Conservation (phyloP, 1,140 invertebrate genomes). For the Metaphire vulgaris region DNA sequence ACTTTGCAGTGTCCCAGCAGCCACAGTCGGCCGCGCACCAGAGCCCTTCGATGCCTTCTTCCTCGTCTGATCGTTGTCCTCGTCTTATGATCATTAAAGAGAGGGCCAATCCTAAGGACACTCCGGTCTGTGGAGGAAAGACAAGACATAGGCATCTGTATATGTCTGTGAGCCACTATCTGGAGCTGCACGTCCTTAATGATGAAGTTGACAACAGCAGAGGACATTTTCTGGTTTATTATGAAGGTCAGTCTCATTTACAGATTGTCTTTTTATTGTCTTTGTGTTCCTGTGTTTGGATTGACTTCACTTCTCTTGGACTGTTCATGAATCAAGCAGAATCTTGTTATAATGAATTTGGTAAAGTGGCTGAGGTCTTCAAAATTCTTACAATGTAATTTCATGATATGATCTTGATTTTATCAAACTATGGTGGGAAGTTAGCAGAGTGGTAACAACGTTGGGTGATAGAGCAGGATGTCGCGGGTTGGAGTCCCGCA, state of each 20-base stretch:
- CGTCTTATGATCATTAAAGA: conserved; percentile 4
- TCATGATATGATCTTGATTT: too few relatives aligned
- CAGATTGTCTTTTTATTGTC: too few relatives aligned
- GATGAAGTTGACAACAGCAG: neutral
- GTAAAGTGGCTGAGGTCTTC: too few relatives aligned
- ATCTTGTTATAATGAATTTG: too few relatives aligned
- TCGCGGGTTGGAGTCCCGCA: too few relatives aligned
- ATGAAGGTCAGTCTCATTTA: conserved; percentile 16
- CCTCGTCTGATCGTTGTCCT: neutral
- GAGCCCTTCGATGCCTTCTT: neutral
- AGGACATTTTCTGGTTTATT: conserved; percentile 14
- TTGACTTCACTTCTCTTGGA: too few relatives aligned
- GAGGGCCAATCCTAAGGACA: conserved; percentile 12
- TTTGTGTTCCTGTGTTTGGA: too few relatives aligned
- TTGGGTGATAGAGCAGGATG: too few relatives aligned
- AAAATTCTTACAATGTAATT: too few relatives aligned
- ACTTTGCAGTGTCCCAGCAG: conserved; percentile 7
- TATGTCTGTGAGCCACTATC: conserved; percentile 1
- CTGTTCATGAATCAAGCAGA: too few relatives aligned
- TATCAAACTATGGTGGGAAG: too few relatives aligned
- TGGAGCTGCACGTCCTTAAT: neutral
- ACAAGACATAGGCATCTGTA: conserved; percentile 2
- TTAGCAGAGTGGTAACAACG: too few relatives aligned
- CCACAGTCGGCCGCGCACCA: neutral
- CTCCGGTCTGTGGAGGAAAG: conserved; percentile 4